Percentiles rank a stretch among this genome's conserved stretches.
Conservation (phyloP, 2,797 vertebrate species). For the Florisuga fusca region DNA sequence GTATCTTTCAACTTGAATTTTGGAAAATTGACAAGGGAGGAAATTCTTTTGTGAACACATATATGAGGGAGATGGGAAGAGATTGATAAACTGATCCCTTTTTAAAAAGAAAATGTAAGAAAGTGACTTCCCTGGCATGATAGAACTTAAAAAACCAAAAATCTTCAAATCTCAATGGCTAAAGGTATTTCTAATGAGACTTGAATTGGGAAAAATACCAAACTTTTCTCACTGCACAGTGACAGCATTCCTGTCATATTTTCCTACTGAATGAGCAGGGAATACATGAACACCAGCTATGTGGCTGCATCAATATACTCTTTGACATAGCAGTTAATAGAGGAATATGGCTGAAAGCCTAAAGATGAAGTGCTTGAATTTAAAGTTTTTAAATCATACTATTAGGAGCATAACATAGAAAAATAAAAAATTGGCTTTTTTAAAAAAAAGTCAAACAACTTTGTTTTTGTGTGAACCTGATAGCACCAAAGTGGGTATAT, state of each 20-base stretch:
- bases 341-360: neutral
- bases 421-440: constrained; percentile 8
- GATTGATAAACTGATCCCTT: neutral
- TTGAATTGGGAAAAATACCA: constrained; percentile 23
- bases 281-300: constrained; percentile 45
- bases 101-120: constrained; percentile 28
- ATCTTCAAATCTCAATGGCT: neutral
- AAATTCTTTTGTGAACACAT: constrained; percentile 14
- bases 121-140: neutral
- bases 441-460: neutral
- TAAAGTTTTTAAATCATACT: constrained; percentile 21
- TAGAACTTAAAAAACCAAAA: neutral
- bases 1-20: constrained; percentile 23
- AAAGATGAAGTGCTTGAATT: constrained; percentile 2
- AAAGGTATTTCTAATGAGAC: constrained; percentile 17
- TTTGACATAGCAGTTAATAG: constrained; percentile 28
- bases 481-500: neutral
- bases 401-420: neutral
- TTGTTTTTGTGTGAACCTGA: neutral
- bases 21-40: neutral
- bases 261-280: constrained; percentile 43
- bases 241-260: constrained; percentile 58
- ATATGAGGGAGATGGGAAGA: neutral
- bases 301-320: constrained; percentile 18
- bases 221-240: constrained; percentile 32